Base-by-base conservation (phyloP, 2,113 vertebrate genomes). In the Capricornis sumatraensis region DNA sequence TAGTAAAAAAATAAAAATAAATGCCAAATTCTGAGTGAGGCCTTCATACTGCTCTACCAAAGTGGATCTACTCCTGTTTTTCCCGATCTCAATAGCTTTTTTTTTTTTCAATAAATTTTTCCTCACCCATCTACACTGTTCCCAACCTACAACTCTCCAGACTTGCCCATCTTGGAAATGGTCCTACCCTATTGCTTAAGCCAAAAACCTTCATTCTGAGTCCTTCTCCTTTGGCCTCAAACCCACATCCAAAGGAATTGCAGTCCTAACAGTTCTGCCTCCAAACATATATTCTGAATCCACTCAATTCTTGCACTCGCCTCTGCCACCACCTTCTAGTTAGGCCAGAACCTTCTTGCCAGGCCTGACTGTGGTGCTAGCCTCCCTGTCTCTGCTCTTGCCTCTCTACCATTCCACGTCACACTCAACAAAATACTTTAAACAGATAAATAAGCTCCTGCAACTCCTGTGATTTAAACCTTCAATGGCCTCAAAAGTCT, bases 221-320 rank as follows among this genome's bases (percentile, higher is more conserved):
- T 47, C 28, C 52, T 78, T 71, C 50, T 91, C 40, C 33, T 60
- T 87, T 87, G 62, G 8, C 27, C 40, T 90, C 36, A 79, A 28
- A 78, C 15, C 14, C 36, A 36, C 9, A 52, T 36, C 53, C 47
- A 92, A 25, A 36, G 47, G 19, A 76, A 55, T 14, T 52, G 17
- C 5, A 67, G 19, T 40, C n/a, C 55, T 55, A n/a, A 27, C 3
- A 45, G 11, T 53, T 62, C 25, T 84, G 45, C 40, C 78, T 81
- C 53, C 62, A 91, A 36, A 81, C 52, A 47, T 40, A 36, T 2
- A 52, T 19, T 30, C 83, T 67, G 82, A 53, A 33, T 43, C n/a
- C 43, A 60, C 36, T 87, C 43, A 62, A 3, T n/a, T 36, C 43
- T 87, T 84, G 85, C 0, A 0, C 21, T 71, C 3, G 0, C 12